Base-by-base conservation (phyloP, 2,113 vertebrate species). In the Epinephelus fuscoguttatus region DNA sequence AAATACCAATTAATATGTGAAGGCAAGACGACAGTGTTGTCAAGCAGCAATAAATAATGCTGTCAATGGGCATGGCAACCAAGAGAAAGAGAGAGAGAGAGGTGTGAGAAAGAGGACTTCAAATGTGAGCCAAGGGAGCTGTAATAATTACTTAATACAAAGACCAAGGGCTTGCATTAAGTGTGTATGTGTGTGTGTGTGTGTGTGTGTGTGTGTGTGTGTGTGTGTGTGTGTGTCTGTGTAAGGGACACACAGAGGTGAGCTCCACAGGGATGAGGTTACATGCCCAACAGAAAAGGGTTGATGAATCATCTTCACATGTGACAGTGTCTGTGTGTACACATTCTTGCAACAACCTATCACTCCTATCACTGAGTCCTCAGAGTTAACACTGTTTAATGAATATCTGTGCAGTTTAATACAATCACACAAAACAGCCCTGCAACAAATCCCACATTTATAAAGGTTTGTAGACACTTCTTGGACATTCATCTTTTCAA, bases 1-100 rank as follows among this genome's bases (percentile, higher is more conserved):
- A 87, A 86, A 88, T 27, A 75, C 66, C 69, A 84, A 88, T 88
- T 89, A 82, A 82, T 78, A 69, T 66, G 37, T 85, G 75, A 82
- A 81, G 71, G 37, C 78, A 82, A 80, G 62, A 74, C 73, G 77
- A 67, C 80, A 75, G 82, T 27, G 66, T 63, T 75, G 80, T 76
- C 73, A 71, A 70, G 78, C 79, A 82, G 62, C 68, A 64, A 92
- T 87, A 80, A 89, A 85, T 85, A 82, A 89, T 52, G 68, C 37
- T 73, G 70, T 81, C 86, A 75, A 23, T 55, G 27, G 69, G 60
- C 50, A 82, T 30, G 72, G 45, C 59, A 70, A 75, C 50, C 10
- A 23, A 61, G 75, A 70, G 55, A 80, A 11, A 77, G 56, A 64
- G 19, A 59, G 55, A 70, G 69, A 70, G 69, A 68, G 50, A 30